Conservation (phyloP, 2,113 vertebrate species). For the Hassar affinis region DNA sequence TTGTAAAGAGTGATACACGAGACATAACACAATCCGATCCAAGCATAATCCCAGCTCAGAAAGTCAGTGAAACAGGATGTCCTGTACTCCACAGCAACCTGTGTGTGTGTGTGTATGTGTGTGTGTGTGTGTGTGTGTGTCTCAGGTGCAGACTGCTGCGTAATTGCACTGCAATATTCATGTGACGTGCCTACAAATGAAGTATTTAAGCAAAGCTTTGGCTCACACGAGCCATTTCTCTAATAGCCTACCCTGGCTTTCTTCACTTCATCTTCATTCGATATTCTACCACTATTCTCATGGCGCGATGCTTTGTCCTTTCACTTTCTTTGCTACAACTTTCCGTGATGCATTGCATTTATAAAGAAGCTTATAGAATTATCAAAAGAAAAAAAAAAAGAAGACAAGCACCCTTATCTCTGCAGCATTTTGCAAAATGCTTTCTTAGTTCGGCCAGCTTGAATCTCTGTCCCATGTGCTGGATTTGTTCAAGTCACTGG, state of each 20-base stretch:
- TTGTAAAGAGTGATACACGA: neutral
- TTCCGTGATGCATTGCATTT: conserved; percentile 22
- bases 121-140: neutral
- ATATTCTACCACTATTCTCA: neutral
- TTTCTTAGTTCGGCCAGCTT: conserved; percentile 58
- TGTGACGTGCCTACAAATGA: conserved; percentile 34
- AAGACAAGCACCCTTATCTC: neutral
- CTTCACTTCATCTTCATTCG: neutral
- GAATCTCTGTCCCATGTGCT: conserved; percentile 51
- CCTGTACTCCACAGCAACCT: neutral
- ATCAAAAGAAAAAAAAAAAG: conserved; percentile 17
- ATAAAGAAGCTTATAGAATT: conserved; percentile 53
- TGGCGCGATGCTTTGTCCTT: neutral
- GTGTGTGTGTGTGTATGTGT: neutral
- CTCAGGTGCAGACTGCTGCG: conserved; percentile 34
- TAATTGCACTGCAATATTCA: conserved; percentile 34
- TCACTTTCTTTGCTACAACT: neutral
- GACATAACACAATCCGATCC: neutral
- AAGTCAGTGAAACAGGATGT: conserved; percentile 21
- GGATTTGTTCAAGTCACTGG: conserved; percentile 58
- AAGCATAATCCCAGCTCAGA: neutral
- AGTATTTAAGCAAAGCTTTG: conserved; percentile 27
- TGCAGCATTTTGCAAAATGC: conserved; percentile 32
- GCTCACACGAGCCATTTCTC: neutral
- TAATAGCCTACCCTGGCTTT: neutral